Evolutionary conservation across 2,113 vertebrate genomes (phyloP).

Genomic region (Indri indri): DNA sequence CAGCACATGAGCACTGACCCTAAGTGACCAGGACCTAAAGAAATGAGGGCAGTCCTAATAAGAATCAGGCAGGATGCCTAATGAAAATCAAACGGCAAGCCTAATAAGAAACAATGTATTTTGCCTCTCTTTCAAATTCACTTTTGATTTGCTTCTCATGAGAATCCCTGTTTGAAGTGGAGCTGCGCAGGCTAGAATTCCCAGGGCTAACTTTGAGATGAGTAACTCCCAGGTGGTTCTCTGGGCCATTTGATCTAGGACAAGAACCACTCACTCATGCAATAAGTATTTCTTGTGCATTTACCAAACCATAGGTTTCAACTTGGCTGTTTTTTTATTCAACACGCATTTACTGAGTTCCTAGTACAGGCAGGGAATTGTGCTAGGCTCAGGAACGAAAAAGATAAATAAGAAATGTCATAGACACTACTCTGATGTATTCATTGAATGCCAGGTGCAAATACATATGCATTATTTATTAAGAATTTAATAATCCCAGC

Average conservation of each 20-base stretch:
- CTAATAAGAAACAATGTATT: constrained; percentile 68
- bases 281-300: constrained; percentile 22
- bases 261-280: constrained; percentile 51
- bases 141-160: constrained; percentile 69
- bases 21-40: constrained; percentile 63
- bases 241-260: constrained; percentile 61
- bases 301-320: constrained; percentile 6
- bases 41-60: constrained; percentile 67
- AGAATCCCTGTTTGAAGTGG: constrained; percentile 64
- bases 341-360: background rate
- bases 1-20: constrained; percentile 65
- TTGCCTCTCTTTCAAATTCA: constrained; percentile 63
- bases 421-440: background rate
- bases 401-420: background rate
- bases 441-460: background rate
- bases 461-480: background rate
- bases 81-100: constrained; percentile 71
- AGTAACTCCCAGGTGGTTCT: constrained; percentile 61
- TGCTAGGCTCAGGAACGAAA: background rate
- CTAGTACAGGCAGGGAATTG: background rate
- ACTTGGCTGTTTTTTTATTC: background rate
- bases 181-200: constrained; percentile 35
- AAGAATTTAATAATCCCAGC: background rate
- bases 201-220: constrained; percentile 52
- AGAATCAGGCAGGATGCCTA: constrained; percentile 72